Base-by-base conservation (phyloP, 2,113 vertebrate species). In the Antennarius striatus region DNA sequence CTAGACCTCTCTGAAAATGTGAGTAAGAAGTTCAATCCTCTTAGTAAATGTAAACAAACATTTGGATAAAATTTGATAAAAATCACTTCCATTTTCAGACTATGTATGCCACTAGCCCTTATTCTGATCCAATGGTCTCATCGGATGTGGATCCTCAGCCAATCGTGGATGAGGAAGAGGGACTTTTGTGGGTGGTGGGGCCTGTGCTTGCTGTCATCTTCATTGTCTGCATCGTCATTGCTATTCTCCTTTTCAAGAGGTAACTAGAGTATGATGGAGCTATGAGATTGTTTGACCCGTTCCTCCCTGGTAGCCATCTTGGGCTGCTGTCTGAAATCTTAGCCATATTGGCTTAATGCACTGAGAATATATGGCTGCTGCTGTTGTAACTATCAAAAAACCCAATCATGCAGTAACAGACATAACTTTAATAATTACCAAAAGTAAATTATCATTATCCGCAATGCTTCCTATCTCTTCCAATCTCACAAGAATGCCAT, bases 221-320 rank as follows among this genome's bases (percentile, higher is more conserved):
- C 90, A 99, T 99, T 79, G 98, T 99, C 89, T 99, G 97, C 89
- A 98, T 99, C 77, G 98, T 99, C 86, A 99, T 99, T 79, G 97
- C 97, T 86, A 99, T 99, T 80, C 95, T 99, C 50, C 95, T 99
- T 63, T 99, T 99, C 87, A 99, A 99, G 91, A 99, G 98, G 97
- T 99, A 92, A 84, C 90, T 39, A 12, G 15, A 12, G 29, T 14
- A 11, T 45, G 13, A 54, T 46, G 30, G 28, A 61, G 56, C n/a
- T 13, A 10, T n/a, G 16, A 39, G 30, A 43, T 50, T 30, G 10
- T 16, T 16, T 28, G 22, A 43, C 22, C 22, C 2, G 22, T 22
- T 22, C 22, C 22, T 22, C 22, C 22, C 22, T 22, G 22, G 22
- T 22, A 22, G 22, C 22, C 22, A 22, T 22, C 22, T 22, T 22